A percentile compares a stretch with the other conserved stretches of the same genome.
These are phyloP conservation scores for Castor canadensis DNA, from an alignment of 2,113 vertebrate species.

Conservation along the genomic window DNA sequence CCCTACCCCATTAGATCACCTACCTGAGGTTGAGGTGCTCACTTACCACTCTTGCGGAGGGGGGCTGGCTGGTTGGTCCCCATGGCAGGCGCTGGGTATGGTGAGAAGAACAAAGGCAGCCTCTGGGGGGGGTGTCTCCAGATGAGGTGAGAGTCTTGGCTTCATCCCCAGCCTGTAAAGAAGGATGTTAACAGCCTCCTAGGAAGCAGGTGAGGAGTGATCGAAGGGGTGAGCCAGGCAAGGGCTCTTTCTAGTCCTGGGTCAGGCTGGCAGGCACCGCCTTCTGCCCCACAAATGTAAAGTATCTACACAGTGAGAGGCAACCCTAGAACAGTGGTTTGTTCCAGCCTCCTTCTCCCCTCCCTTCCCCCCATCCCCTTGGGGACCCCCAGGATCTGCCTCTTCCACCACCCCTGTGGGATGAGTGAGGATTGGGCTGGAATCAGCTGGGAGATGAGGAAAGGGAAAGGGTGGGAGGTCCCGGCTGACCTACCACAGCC, in stretches of 20 bases:
- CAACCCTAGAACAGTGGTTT: neutral
- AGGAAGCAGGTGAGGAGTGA: conserved; percentile 41
- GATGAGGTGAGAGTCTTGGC: conserved; percentile 76
- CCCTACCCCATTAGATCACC: neutral
- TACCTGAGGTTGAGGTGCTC: neutral
- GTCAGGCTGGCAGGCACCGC: conserved; percentile 14
- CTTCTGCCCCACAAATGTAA: neutral
- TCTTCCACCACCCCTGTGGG: neutral
- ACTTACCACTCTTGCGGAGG: neutral
- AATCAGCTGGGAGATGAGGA: neutral
- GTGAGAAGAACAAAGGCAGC: conserved; percentile 68
- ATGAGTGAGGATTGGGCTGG: neutral
- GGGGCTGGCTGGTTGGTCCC: neutral
- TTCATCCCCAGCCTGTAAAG: conserved; percentile 59
- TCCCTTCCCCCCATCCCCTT: neutral
- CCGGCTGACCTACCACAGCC: neutral
- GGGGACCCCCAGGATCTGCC: neutral
- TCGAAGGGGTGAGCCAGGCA: conserved; percentile 52
- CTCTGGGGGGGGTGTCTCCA: neutral
- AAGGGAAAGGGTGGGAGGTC: neutral
- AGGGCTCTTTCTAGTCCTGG: neutral
- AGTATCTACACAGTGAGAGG: neutral
- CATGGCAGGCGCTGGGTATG: neutral
- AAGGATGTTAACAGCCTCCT: conserved; percentile 64
- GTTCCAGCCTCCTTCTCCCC: neutral